Evolutionary conservation across 1,140 invertebrate genomes (phyloP).

Genomic region (Rhyzopertha dominica): DNA sequence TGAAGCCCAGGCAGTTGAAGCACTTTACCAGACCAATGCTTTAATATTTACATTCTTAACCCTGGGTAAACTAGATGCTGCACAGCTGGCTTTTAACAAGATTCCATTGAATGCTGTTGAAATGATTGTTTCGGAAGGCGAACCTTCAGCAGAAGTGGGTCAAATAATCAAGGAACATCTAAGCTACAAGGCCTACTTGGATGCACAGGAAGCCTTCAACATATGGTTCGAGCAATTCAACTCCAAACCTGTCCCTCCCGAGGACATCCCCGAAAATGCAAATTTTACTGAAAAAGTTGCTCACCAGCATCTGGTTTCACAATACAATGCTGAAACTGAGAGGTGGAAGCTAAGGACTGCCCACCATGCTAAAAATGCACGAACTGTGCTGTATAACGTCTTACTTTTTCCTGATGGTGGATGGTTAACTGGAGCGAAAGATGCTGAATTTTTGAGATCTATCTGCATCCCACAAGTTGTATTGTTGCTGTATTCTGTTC

Average conservation of each 20-base stretch:
- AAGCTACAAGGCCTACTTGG: conserved; percentile 72
- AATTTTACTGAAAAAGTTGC: conserved; percentile 85
- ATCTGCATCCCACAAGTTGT: conserved; percentile 80
- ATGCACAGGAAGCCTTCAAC: conserved; percentile 80
- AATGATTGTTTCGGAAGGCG: conserved; percentile 53
- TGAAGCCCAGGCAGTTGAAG: conserved; percentile 69
- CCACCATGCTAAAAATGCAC: conserved; percentile 50
- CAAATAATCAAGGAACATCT: conserved; percentile 67
- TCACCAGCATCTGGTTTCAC: conserved; percentile 73
- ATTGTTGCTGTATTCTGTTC: conserved; percentile 72
- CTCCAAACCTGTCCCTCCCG: conserved; percentile 64
- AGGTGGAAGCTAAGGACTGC: conserved; percentile 67
- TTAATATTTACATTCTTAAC: conserved; percentile 78
- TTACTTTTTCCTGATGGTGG: conserved; percentile 83
- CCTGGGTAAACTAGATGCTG: conserved; percentile 61
- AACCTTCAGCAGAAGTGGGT: conserved; percentile 51
- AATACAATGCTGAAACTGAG: conserved; percentile 69
- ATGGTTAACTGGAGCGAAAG: conserved; percentile 75
- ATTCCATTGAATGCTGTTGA: conserved; percentile 62
- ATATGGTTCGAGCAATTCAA: conserved; percentile 85
- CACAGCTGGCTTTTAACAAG: conserved; percentile 64
- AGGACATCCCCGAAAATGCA: conserved; percentile 53
- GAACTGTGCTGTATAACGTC: conserved; percentile 80
- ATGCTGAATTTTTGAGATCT: conserved; percentile 57
- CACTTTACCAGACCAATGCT: conserved; percentile 82